Evolutionary conservation across 2,113 vertebrate species (phyloP), one percentile per base, ranked within the genome.

Genomic region (Geothlypis trichas): DNA sequence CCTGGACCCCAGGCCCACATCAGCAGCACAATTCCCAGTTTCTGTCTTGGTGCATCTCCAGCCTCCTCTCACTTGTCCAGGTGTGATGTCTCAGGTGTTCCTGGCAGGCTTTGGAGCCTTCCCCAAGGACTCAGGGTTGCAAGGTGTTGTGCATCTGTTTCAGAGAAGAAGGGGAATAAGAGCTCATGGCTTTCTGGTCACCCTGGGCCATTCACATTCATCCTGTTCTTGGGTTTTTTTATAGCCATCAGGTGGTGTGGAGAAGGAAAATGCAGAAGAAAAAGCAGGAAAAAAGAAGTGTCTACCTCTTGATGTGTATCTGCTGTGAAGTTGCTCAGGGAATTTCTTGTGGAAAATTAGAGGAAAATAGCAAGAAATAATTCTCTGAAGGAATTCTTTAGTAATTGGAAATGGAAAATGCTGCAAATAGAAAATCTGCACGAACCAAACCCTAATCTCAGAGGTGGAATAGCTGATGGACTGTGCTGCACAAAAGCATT

Each of bases 11-110:
- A 23, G 58, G 7, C 23, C 49, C n/a, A 4, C 63, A 4, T 14
- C 30, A 13, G 28, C n/a, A 35, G 10, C 26, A 10, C 0, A 1
- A 11, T 4, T 52, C 4, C 42, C 33, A 20, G 0, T 41, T 39
- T 47, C 1, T 18, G 10, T 11, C 27, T 31, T 13, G 0, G 2
- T 44, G 8, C 24, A 1, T 46, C 8, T 54, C 52, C 67, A 7
- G 39, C 57, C 63, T 69, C 39, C 66, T 62, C 46, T 26, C 18
- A 2, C 44, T 59, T 31, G 13, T 18, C 51, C 30, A 2, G 24
- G 7, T 15, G 22, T 26, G 28, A 8, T 57, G 51, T 54, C 58
- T 59, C 46, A 37, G 86, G 17, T 65, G 0, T 16, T 42, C 54
- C 63, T 65, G 52, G 10, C 61, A 85, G 61, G 3, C 41, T 51